A percentile compares a stretch with the other conserved stretches of the same genome.
Evolutionary conservation across 2,888 invertebrate species (phyloP).

Genomic region (Agrochola litura): DNA sequence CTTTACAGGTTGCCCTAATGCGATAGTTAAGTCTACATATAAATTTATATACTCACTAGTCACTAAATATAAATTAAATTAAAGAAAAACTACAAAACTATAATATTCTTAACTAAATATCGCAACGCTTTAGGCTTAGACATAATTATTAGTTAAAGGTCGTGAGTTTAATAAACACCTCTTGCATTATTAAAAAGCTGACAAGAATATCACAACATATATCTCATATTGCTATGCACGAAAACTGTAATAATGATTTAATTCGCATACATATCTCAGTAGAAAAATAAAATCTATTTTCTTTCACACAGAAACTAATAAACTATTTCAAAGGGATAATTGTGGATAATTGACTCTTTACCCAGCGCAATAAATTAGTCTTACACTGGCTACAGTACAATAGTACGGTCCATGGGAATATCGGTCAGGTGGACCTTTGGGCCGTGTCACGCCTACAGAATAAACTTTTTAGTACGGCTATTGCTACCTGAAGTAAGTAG

Average conservation of each 20-base stretch:
- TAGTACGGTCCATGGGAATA: constrained; percentile 72
- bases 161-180: too few relatives aligned
- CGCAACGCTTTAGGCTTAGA: too few relatives aligned
- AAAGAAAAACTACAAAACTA: too few relatives aligned
- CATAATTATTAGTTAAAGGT: too few relatives aligned
- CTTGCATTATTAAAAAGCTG: too few relatives aligned
- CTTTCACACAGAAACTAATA: background rate
- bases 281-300: background rate
- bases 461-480: constrained; percentile 53
- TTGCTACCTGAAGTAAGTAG: constrained; percentile 72
- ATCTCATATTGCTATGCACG: background rate
- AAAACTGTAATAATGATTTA: background rate
- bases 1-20: too few relatives aligned
- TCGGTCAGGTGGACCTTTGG: constrained; percentile 73
- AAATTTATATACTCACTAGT: too few relatives aligned
- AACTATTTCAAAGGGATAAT: constrained; percentile 37
- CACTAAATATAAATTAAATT: too few relatives aligned
- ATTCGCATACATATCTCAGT: background rate
- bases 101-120: too few relatives aligned
- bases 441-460: constrained; percentile 81
- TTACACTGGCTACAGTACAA: constrained; percentile 34
- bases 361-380: constrained; percentile 75
- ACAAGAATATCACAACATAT: too few relatives aligned
- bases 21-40: too few relatives aligned
- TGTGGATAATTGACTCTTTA: constrained; percentile 56